These are phyloP conservation scores for Channallabes apus DNA, from an alignment of 2,797 vertebrate genomes.

Conservation along the genomic window DNA sequence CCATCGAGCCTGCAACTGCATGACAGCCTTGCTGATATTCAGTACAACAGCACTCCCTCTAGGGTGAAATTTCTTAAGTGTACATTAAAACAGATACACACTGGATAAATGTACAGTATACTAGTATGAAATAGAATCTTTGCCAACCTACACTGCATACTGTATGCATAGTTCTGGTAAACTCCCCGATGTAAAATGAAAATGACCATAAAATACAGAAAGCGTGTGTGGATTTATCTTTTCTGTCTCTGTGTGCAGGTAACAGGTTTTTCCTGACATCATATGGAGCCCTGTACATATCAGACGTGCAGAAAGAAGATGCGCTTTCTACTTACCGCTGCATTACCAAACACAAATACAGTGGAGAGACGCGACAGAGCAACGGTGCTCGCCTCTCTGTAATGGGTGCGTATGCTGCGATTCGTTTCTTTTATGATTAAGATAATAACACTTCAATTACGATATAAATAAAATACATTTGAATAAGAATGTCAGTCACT, in stretches of 20 bases:
- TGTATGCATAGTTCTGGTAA: too few relatives aligned
- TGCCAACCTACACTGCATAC: too few relatives aligned
- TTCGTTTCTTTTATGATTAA: neutral
- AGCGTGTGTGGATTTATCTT: neutral
- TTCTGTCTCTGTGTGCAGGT: constrained; percentile 74
- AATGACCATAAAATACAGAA: neutral
- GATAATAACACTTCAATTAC: neutral
- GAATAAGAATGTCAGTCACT: neutral
- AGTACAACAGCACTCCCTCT: too few relatives aligned
- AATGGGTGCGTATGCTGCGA: constrained; percentile 75
- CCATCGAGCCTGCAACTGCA: too few relatives aligned
- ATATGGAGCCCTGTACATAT: constrained; percentile 95
- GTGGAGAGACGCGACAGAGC: constrained; percentile 96
- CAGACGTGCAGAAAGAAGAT: constrained; percentile 98
- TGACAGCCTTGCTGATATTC: too few relatives aligned
- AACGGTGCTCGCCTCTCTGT: constrained; percentile 96
- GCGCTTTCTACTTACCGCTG: constrained; percentile 98
- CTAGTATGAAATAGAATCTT: too few relatives aligned
- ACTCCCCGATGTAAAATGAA: too few relatives aligned
- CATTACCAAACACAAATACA: constrained; percentile 99
- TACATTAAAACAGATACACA: too few relatives aligned
- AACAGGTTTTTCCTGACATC: constrained; percentile 96
- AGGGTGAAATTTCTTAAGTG: too few relatives aligned
- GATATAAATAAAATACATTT: neutral
- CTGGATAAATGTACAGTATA: too few relatives aligned